Evolutionary conservation across 2,888 invertebrate genomes (phyloP).

Genomic region (Diogma glabrata): DNA sequence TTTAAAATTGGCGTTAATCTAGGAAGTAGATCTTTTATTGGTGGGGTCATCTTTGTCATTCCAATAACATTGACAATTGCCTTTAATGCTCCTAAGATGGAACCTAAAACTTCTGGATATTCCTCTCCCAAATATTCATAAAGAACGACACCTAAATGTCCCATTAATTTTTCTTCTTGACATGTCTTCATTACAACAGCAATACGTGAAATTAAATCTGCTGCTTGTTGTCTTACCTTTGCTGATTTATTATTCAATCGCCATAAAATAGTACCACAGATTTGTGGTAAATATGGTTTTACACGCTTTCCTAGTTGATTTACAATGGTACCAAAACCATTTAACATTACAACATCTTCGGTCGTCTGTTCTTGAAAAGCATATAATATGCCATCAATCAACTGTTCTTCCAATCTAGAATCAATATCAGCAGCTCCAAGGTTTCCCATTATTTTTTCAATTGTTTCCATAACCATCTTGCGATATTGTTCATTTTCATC

Average conservation of each 20-base stretch:
- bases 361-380: slow-evolving; percentile 99
- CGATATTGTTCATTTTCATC: slow-evolving; percentile 99
- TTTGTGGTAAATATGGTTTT: slow-evolving; percentile 97
- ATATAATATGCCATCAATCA: slow-evolving; percentile 98
- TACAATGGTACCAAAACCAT: slow-evolving; percentile 98
- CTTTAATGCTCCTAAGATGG: slow-evolving; percentile 96
- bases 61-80: slow-evolving; percentile 99
- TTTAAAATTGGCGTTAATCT: slow-evolving; percentile 95
- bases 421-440: slow-evolving; percentile 97
- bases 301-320: slow-evolving; percentile 95
- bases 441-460: slow-evolving; percentile 97
- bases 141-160: slow-evolving; percentile 95
- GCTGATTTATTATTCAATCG: slow-evolving; percentile 98
- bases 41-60: slow-evolving; percentile 99
- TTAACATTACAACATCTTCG: slow-evolving; percentile 99
- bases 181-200: slow-evolving; percentile 99
- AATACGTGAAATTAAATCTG: slow-evolving; percentile 94
- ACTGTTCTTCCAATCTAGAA: slow-evolving; percentile 92
- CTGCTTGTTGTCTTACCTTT: slow-evolving; percentile 98
- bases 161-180: slow-evolving; percentile 99
- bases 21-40: slow-evolving; percentile 95
- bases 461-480: slow-evolving; percentile 99
- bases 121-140: slow-evolving; percentile 99
- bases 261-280: slow-evolving; percentile 99
- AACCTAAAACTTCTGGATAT: slow-evolving; percentile 97